Base-by-base conservation (phyloP, 2,888 invertebrate species). In the Chymomyza fuscimana region DNA sequence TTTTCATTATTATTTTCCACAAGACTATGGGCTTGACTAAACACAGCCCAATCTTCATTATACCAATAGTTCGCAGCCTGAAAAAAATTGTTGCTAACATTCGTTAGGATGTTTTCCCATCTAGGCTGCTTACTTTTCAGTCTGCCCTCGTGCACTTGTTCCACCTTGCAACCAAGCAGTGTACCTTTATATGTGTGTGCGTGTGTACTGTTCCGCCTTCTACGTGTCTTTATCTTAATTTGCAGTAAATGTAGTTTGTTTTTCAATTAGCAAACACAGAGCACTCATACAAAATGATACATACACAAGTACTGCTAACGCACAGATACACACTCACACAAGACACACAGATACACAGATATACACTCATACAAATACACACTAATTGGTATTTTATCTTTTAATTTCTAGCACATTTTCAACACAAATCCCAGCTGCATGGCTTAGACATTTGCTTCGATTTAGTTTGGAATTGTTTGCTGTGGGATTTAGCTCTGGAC, bases 341-440 rank as follows among this genome's bases (percentile, higher is more conserved):
- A 7, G 7, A 29, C 5, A 29, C 4, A 29, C 29, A 7, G 7
- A 32, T 7, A 32, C 32, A 32, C 32, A 32, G 32, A 32, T 32
- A 32, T 0, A 32, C 58, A 56, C 67, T 56, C 67, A 72, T 0
- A 46, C 46, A 56, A 61, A 72, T 65, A 71, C 71, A 70, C 81
- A 78, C 85, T 85, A 85, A 85, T 85, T 86, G 87, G 56, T 76
- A 80, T 84, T 86, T 87, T 79, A 86, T 81, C 86, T 86, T 74
- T 87, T 80, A 81, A 87, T 83, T 83, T 83, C 69, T 51, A 74
- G 68, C 73, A 83, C 66, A 74, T 72, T 76, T 76, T 59, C 75
- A 16, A 54, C 61, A 63, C 19, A 65, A 72, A 66, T 72, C 72
- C 72, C 72, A 72, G 72, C 72, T 72, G 72, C 58, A 66, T 66